Evolutionary conservation across 1,140 invertebrate species (phyloP).

Genomic region (Drosophila sucinea): DNA sequence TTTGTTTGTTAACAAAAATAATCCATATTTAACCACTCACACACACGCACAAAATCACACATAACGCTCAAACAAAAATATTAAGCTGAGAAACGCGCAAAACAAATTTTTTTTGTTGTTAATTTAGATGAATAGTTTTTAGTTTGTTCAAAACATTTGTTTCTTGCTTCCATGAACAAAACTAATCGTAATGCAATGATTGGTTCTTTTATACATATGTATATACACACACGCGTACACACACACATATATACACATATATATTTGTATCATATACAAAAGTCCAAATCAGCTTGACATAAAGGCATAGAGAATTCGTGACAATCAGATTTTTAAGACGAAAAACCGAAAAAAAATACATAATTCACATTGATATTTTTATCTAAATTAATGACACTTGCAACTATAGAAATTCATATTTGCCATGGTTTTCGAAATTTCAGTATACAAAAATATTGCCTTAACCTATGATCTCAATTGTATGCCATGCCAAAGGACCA

Average conservation of each 20-base stretch:
- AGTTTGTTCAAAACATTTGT: neutral
- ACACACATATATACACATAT: neutral
- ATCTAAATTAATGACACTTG: too few species aligned
- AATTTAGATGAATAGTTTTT: neutral
- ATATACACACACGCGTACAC: neutral
- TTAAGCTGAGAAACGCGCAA: slow-evolving; percentile 27
- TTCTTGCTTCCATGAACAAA: slow-evolving; percentile 4
- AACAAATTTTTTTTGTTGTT: neutral
- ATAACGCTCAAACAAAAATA: slow-evolving; percentile 33
- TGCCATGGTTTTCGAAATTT: too few species aligned
- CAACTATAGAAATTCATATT: too few species aligned
- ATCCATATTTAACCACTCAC: slow-evolving; percentile 36
- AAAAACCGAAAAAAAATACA: too few species aligned
- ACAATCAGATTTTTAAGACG: too few species aligned
- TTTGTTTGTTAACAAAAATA: slow-evolving; percentile 51
- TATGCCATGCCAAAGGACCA: too few species aligned
- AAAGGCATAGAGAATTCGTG: neutral
- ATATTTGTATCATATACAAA: slow-evolving; percentile 3
- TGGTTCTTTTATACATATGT: neutral
- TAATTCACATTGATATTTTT: too few species aligned
- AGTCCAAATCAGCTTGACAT: neutral
- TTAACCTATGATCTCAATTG: too few species aligned
- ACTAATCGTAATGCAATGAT: neutral
- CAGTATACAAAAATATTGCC: too few species aligned
- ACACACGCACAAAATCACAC: slow-evolving; percentile 24